These are phyloP conservation scores for Lordiphosa collinella DNA, from an alignment of 1,140 invertebrate species.

Conservation along the genomic window DNA sequence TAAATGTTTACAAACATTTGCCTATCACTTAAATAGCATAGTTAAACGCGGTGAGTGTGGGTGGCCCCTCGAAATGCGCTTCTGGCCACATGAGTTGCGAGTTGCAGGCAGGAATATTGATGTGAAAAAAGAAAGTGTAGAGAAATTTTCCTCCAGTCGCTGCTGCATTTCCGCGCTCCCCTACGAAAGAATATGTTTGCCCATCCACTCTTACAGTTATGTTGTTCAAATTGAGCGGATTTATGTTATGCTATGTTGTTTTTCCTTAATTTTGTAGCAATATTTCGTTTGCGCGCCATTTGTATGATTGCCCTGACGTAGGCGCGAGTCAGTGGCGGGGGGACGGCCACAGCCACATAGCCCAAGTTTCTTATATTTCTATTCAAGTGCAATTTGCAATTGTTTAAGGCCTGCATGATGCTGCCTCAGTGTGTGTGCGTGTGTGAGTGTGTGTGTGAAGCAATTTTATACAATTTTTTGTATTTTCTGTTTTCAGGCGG, in stretches of 20 bases:
- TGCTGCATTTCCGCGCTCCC: constrained; percentile 19
- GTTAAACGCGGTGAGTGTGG: constrained; percentile 74
- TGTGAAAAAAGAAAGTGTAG: constrained; percentile 78
- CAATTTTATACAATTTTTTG: constrained; percentile 58
- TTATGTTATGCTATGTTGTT: constrained; percentile 34
- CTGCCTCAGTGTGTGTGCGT: constrained; percentile 34
- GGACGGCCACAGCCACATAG: constrained; percentile 50
- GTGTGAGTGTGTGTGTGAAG: constrained; percentile 33
- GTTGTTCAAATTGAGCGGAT: constrained; percentile 13
- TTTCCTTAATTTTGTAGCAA: constrained; percentile 32
- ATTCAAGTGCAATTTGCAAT: constrained; percentile 37
- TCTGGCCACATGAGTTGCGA: constrained; percentile 50
- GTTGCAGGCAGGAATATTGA: constrained; percentile 56
- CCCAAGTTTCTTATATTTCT: constrained; percentile 31
- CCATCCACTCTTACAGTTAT: constrained; percentile 3
- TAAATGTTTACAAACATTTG: constrained; percentile 74
- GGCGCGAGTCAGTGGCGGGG: constrained; percentile 14
- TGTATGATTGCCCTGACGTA: constrained; percentile 68
- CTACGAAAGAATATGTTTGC: constrained; percentile 59
- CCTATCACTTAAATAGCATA: constrained; percentile 57
- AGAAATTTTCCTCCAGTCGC: constrained; percentile 60
- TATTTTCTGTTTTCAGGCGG: constrained; percentile 43
- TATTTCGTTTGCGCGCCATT: constrained; percentile 67
- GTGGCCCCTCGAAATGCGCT: constrained; percentile 46
- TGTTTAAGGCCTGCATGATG: constrained; percentile 66